Conservation (phyloP, 1,140 invertebrate species). For the Rhynchophorus ferrugineus region DNA sequence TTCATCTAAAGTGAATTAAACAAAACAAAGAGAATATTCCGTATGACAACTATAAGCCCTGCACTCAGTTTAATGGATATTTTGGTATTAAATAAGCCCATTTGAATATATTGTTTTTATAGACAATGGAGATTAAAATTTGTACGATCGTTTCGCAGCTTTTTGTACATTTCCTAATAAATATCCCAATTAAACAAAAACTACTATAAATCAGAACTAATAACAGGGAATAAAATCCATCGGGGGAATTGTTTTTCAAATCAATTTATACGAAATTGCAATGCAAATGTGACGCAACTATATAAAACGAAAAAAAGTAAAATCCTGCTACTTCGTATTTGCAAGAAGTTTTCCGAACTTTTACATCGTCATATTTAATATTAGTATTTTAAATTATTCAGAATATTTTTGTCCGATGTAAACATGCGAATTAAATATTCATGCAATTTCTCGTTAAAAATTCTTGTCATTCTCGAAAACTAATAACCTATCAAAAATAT, state of each 20-base stretch:
- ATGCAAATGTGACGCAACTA: slow-evolving; percentile 17
- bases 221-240: slow-evolving; percentile 15
- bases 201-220: slow-evolving; percentile 19
- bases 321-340: slow-evolving; percentile 5
- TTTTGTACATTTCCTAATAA: slow-evolving; percentile 18
- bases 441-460: too few relatives aligned
- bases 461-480: too few relatives aligned
- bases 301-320: slow-evolving; percentile 3
- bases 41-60: not conserved
- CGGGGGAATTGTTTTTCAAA: slow-evolving; percentile 18
- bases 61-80: slow-evolving; percentile 11
- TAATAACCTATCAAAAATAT: too few relatives aligned
- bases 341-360: not conserved
- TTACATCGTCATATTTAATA: slow-evolving; percentile 2
- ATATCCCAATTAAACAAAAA: slow-evolving; percentile 21
- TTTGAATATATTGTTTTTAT: slow-evolving; percentile 15
- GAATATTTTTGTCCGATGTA: too few relatives aligned
- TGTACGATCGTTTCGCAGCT: slow-evolving; percentile 10
- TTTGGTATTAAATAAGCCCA: slow-evolving; percentile 5
- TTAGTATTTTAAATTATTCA: too few relatives aligned
- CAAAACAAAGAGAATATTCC: too few relatives aligned
- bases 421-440: too few relatives aligned
- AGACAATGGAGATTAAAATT: slow-evolving; percentile 19
- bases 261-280: slow-evolving; percentile 18
- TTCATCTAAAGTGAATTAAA: too few relatives aligned